Base-by-base conservation (phyloP, 2,797 vertebrate genomes). In the Loris lydekkerianus region DNA sequence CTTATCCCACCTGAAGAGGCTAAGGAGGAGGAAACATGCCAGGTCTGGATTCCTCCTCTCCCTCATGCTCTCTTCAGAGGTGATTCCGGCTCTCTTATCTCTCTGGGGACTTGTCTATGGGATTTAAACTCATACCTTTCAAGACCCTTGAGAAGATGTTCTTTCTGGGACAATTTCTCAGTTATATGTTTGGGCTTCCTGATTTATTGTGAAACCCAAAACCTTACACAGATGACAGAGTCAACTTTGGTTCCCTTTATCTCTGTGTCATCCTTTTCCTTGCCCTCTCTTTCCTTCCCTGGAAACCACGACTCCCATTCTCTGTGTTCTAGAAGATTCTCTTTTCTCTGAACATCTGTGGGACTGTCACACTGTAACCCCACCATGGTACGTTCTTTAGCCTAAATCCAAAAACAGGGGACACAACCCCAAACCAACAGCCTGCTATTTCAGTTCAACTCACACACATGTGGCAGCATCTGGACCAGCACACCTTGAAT, bases 151-250 rank as follows among this genome's bases (percentile, higher is more conserved):
- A 37, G 31, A 17, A 81, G 40, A 76, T 77, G 73, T 91, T 92
- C 20, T 90, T 83, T 77, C 58, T 67, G n/a, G 29, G 34, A 82
- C 29, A 91, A 70, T 67, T 85, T 92, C 21, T 95, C 53, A 70
- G 23, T 73, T 63, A 70, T 53, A 31, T 67, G 13, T 8, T 78
- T 40, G 61, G 37, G 29, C 46, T 89, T 84, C n/a, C 23, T 34
- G 9, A 43, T 82, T 73, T 85, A 67, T 63, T 56, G 82, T 49
- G 25, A 90, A 89, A 84, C 67, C 31, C 25, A 76, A 93, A 96
- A 87, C 4, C 53, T 72, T 53, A 83, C 73, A 78, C 67, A 91
- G 65, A 8, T 53, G 2, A 84, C 61, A 63, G 23, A 37, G 13
- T 9, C 72, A 34, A 37, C 0, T 89, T 78, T 21, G 8, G 18